Percentiles rank a stretch among this genome's conserved stretches.
These are phyloP conservation scores for Microtus richardsoni DNA, from an alignment of 2,113 vertebrate genomes.

Conservation along the genomic window DNA sequence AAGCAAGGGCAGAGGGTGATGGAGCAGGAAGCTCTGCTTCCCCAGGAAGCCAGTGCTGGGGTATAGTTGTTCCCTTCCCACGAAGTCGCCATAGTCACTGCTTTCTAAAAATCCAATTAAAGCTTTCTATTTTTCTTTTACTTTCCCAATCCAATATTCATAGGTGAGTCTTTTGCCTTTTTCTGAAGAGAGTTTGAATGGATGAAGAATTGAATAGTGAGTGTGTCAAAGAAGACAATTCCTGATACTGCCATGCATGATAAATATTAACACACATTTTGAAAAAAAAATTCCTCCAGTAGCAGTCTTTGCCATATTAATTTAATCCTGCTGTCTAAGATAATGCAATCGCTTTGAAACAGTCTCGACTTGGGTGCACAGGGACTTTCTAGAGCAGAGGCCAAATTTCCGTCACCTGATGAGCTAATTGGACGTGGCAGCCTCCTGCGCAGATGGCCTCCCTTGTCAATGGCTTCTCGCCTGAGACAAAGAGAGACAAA, in stretches of 20 bases:
- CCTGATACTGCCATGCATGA: constrained; percentile 72
- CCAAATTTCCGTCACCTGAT: constrained; percentile 86
- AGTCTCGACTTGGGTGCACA: constrained; percentile 80
- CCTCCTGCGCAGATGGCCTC: constrained; percentile 85
- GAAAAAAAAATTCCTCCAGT: constrained; percentile 73
- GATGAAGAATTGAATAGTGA: constrained; percentile 76
- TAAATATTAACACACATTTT: constrained; percentile 80
- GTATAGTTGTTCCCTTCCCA: too few species aligned
- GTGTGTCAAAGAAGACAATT: constrained; percentile 77
- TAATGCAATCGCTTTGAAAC: constrained; percentile 86
- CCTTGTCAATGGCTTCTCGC: constrained; percentile 86
- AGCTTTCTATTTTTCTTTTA: constrained; percentile 1
- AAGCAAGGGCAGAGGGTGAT: not conserved
- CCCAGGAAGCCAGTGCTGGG: fast-evolving
- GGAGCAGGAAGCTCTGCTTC: not conserved
- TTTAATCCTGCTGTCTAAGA: constrained; percentile 84
- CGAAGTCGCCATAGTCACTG: fast-evolving
- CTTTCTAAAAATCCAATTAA: not conserved
- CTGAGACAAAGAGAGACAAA: constrained; percentile 87
- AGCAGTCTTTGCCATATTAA: constrained; percentile 82
- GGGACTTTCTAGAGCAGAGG: constrained; percentile 87
- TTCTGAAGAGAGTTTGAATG: constrained; percentile 73
- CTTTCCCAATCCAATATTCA: not conserved
- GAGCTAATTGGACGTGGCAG: constrained; percentile 88
- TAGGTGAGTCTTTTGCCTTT: not conserved